phyloP scores from a whole-genome alignment of 2,113 vertebrate genomes.

The Symphodus melops region DNA sequence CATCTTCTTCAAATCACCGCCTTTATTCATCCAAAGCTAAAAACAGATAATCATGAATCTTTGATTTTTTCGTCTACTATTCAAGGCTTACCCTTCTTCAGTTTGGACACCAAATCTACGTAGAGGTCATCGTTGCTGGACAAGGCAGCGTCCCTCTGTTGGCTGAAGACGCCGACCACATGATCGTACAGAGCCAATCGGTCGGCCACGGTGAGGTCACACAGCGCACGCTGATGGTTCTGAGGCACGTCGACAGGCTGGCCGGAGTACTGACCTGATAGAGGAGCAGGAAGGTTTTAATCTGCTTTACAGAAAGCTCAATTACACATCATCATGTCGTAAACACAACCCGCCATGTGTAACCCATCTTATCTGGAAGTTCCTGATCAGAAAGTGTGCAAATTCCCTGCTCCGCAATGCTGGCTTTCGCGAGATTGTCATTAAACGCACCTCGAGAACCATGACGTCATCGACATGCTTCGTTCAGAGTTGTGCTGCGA shows the following conservation, averaged over 20 bases:
- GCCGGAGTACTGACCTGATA: conserved; percentile 88
- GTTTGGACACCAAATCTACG: conserved; percentile 94
- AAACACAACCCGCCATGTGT: too few relatives aligned
- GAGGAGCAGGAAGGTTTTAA: conserved; percentile 51
- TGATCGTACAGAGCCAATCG: conserved; percentile 94
- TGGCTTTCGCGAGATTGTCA: too few relatives aligned
- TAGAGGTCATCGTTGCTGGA: conserved; percentile 92
- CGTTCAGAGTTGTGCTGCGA: too few relatives aligned
- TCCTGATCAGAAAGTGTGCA: too few relatives aligned
- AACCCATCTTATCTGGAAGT: too few relatives aligned
- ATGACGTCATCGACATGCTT: too few relatives aligned
- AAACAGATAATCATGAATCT: not conserved
- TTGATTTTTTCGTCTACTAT: not conserved
- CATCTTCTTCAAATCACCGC: too few relatives aligned
- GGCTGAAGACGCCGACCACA: conserved; percentile 84
- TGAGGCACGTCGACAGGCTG: conserved; percentile 90
- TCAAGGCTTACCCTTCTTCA: conserved; percentile 87
- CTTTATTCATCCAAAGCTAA: too few relatives aligned
- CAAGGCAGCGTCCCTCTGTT: conserved; percentile 80
- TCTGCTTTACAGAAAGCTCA: too few relatives aligned
- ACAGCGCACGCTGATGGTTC: conserved; percentile 91
- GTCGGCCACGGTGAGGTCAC: conserved; percentile 94
- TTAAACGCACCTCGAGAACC: too few relatives aligned
- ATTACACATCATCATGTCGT: too few relatives aligned
- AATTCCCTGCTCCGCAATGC: too few relatives aligned